Conservation (phyloP, 2,113 vertebrate species). For the Paracanthobrama guichenoti region DNA sequence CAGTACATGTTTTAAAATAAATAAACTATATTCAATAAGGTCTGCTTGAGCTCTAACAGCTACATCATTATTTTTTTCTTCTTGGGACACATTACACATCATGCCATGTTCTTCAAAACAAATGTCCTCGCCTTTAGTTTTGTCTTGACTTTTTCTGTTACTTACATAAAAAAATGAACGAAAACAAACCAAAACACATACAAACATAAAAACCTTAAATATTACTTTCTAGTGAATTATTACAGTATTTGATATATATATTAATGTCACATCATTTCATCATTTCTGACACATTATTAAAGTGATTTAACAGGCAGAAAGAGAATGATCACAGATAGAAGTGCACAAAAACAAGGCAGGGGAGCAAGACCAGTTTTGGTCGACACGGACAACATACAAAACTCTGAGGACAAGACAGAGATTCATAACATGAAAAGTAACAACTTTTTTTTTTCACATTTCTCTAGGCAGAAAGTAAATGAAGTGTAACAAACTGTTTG, state of each 20-base stretch:
- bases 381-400: conserved; percentile 65
- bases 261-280: conserved; percentile 68
- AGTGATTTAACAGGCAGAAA: conserved; percentile 74
- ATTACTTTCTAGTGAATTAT: conserved; percentile 66
- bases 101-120: conserved; percentile 74
- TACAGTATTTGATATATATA: conserved; percentile 70
- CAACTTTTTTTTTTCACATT: conserved; percentile 36
- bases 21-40: conserved; percentile 78
- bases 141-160: conserved; percentile 54
- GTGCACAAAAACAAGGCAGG: conserved; percentile 66
- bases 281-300: conserved; percentile 60
- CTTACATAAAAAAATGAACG: conserved; percentile 43
- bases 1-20: conserved; percentile 73
- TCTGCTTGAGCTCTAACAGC: conserved; percentile 69
- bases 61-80: conserved; percentile 61
- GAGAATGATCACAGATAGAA: conserved; percentile 68
- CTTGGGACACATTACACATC: conserved; percentile 72
- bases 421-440: conserved; percentile 44
- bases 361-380: conserved; percentile 62
- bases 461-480: conserved; percentile 48
- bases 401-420: conserved; percentile 52
- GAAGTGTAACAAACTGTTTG: not conserved
- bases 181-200: not conserved
- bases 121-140: conserved; percentile 44
- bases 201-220: conserved; percentile 50